Percentiles rank a stretch among this genome's conserved stretches.
Conservation (phyloP, 64 coral and sea anemone species). For the Pocillopora damicornis region DNA sequence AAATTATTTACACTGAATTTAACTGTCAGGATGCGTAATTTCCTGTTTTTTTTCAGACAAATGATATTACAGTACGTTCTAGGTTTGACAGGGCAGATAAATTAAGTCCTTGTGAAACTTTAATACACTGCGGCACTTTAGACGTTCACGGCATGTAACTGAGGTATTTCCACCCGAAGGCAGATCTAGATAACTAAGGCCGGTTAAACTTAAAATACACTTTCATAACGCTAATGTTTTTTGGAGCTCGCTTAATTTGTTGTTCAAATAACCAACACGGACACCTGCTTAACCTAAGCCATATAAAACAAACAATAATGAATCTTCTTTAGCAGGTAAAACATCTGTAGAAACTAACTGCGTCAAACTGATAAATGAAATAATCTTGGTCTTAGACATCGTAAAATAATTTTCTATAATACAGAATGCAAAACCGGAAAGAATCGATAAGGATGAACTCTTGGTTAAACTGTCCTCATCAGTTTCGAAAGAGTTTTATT, state of each 20-base stretch:
- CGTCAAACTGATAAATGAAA: not conserved
- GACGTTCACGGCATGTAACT: not conserved
- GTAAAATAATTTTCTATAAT: not conserved
- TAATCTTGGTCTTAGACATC: not conserved
- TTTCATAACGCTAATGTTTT: not conserved
- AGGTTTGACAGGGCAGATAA: not conserved
- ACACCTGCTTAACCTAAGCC: not conserved
- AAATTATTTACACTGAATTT: not conserved
- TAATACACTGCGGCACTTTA: no score
- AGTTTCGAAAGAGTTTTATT: not conserved
- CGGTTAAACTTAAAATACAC: not conserved
- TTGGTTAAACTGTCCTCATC: not conserved
- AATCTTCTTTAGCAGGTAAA: not conserved
- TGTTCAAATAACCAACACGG: not conserved
- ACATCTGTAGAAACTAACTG: not conserved
- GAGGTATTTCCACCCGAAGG: not conserved
- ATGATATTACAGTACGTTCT: not conserved
- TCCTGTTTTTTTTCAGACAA: not conserved
- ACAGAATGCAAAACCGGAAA: not conserved
- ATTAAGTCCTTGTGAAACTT: not conserved
- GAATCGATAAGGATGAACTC: not conserved
- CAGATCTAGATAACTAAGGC: not conserved
- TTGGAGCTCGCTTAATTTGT: not conserved
- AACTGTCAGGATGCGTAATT: not conserved
- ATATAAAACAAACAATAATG: constrained; percentile 4